These are phyloP conservation scores for Gerris lacustris DNA, from an alignment of 2,888 invertebrate species.

Conservation along the genomic window DNA sequence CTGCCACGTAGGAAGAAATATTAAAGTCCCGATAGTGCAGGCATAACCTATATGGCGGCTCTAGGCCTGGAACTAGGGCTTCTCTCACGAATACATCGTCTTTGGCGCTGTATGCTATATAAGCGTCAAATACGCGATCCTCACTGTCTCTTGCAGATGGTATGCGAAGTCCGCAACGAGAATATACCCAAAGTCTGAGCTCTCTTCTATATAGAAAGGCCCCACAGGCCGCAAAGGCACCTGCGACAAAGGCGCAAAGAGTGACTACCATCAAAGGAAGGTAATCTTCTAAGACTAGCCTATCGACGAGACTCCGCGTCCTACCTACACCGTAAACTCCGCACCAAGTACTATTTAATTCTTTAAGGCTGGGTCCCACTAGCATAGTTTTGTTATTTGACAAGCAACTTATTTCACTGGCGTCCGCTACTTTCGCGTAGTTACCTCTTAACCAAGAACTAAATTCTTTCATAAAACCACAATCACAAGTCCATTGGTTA, in stretches of 20 bases:
- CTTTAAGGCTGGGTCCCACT: conserved; percentile 55
- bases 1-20: conserved; percentile 74
- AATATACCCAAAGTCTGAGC: conserved; percentile 72
- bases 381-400: conserved; percentile 60
- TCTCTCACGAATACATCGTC: conserved; percentile 85
- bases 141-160: conserved; percentile 67
- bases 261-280: conserved; percentile 65
- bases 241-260: conserved; percentile 61
- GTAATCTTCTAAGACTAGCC: conserved; percentile 58
- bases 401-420: conserved; percentile 60
- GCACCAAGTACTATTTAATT: conserved; percentile 68
- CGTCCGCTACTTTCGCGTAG: conserved; percentile 68
- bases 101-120: conserved; percentile 85
- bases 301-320: conserved; percentile 29
- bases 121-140: conserved; percentile 84
- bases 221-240: conserved; percentile 28
- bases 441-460: conserved; percentile 67
- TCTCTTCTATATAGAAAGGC: conserved; percentile 66
- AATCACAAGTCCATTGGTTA: conserved; percentile 87
- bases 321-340: conserved; percentile 36
- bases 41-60: conserved; percentile 76
- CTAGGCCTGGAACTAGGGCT: conserved; percentile 75
- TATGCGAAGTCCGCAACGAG: conserved; percentile 70
- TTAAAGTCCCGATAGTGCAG: conserved; percentile 85
- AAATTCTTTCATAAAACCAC: conserved; percentile 66